phyloP scores from a whole-genome alignment of 2,888 invertebrate genomes.

The Nymphalis c-album region DNA sequence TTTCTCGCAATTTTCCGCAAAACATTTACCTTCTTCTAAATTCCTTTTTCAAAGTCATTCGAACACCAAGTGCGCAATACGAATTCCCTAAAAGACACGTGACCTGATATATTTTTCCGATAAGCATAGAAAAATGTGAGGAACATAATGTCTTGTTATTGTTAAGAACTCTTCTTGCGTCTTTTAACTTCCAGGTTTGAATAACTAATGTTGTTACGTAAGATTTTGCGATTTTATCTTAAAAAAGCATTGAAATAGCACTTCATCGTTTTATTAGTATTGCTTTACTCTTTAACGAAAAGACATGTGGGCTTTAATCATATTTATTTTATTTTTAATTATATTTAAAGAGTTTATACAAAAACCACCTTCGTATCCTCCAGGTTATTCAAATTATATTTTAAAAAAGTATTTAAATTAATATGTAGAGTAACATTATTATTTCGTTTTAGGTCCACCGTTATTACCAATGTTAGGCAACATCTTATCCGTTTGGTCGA shows the following conservation, averaged over 20 bases:
- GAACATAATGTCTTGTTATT: background rate
- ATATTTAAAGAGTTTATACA: conserved; percentile 37
- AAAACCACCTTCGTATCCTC: conserved; percentile 45
- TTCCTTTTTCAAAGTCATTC: background rate
- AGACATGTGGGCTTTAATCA: conserved; percentile 44
- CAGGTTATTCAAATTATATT: conserved; percentile 41
- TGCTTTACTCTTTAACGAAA: conserved; percentile 15
- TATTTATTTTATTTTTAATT: conserved; percentile 40
- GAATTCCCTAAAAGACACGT: background rate
- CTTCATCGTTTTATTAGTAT: conserved; percentile 14
- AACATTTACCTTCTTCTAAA: background rate
- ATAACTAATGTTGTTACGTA: conserved; percentile 30
- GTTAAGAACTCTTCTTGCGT: background rate
- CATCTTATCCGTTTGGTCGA: conserved; percentile 58
- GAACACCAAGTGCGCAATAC: background rate
- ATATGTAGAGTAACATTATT: conserved; percentile 2
- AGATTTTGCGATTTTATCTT: conserved; percentile 33
- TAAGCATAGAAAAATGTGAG: background rate
- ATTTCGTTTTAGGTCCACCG: conserved; percentile 60
- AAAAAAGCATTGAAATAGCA: conserved; percentile 17
- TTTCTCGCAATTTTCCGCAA: no score
- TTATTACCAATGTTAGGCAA: conserved; percentile 66
- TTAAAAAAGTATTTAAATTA: background rate
- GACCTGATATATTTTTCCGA: background rate
- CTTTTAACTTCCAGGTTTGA: conserved; percentile 16